Conservation (phyloP, 2,113 vertebrate genomes). For the Halichoeres trimaculatus region DNA sequence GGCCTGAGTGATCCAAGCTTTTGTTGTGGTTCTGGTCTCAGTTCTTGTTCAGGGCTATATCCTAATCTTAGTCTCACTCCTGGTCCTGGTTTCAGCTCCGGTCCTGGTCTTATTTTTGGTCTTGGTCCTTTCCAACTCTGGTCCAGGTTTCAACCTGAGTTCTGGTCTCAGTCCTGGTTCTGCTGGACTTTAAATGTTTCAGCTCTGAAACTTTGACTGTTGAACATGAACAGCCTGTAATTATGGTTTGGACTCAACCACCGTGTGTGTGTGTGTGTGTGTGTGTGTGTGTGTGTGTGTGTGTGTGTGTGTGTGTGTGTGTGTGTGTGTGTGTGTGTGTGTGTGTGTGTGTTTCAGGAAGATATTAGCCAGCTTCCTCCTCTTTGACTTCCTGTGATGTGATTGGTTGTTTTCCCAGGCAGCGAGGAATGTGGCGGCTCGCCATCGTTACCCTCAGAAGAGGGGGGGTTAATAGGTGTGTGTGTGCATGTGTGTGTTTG, state of each 20-base stretch:
- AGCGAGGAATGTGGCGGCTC: conserved; percentile 38
- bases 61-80: neutral
- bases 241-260: conserved; percentile 58
- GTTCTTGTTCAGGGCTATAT: too few species aligned
- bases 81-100: too few species aligned
- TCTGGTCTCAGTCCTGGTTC: neutral
- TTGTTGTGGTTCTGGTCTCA: neutral
- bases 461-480: too few species aligned
- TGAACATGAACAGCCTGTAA: conserved; percentile 60
- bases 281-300: neutral
- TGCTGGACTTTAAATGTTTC: conserved; percentile 18
- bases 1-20: too few species aligned
- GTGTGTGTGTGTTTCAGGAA: conserved; percentile 55
- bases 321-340: neutral
- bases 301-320: conserved; percentile 11
- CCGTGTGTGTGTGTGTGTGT: conserved; percentile 26
- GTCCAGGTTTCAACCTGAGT: too few species aligned
- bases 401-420: conserved; percentile 46
- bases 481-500: conserved; percentile 1
- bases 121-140: too few species aligned
- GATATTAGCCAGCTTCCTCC: conserved; percentile 61
- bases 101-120: neutral
- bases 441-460: conserved; percentile 28
- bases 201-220: conserved; percentile 45
- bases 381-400: conserved; percentile 60